These are phyloP conservation scores for Melanotaenia trifasciata DNA, from an alignment of 2,797 vertebrate species.

Conservation along the genomic window DNA sequence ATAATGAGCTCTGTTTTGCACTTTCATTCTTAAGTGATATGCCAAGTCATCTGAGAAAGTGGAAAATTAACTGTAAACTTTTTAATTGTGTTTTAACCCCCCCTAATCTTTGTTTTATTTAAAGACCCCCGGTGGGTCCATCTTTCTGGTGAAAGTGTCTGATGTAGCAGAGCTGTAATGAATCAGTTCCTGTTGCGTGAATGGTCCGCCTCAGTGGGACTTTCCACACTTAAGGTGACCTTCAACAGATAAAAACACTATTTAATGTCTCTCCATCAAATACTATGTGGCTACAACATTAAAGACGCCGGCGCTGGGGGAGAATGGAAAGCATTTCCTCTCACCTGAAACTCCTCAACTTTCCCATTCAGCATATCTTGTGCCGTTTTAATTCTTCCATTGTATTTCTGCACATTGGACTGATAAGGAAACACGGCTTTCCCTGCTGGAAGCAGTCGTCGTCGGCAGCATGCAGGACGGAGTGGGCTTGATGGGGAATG, in stretches of 20 bases:
- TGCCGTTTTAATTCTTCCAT: slow-evolving; percentile 2
- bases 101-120: slow-evolving; percentile 42
- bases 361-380: slow-evolving; percentile 1
- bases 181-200: slow-evolving; percentile 53
- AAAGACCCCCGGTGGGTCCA: slow-evolving; percentile 43
- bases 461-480: no score
- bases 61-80: slow-evolving; percentile 74
- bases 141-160: slow-evolving; percentile 55
- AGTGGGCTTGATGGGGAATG: no score
- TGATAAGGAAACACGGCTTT: neutral
- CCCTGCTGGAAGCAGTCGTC: no score
- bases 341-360: slow-evolving; percentile 19
- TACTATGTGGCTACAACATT: slow-evolving; percentile 29
- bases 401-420: neutral
- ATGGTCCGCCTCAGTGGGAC: slow-evolving; percentile 55
- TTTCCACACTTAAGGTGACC: slow-evolving; percentile 66
- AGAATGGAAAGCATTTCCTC: neutral
- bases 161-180: slow-evolving; percentile 65
- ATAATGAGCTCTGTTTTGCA: slow-evolving; percentile 89
- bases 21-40: slow-evolving; percentile 91
- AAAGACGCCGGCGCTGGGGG: slow-evolving; percentile 12
- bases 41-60: slow-evolving; percentile 85
- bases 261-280: slow-evolving; percentile 47
- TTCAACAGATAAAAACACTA: slow-evolving; percentile 56
- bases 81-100: slow-evolving; percentile 70